These are phyloP conservation scores for Sinocyclocheilus anshuiensis DNA, from an alignment of 2,113 vertebrate species.

Conservation along the genomic window DNA sequence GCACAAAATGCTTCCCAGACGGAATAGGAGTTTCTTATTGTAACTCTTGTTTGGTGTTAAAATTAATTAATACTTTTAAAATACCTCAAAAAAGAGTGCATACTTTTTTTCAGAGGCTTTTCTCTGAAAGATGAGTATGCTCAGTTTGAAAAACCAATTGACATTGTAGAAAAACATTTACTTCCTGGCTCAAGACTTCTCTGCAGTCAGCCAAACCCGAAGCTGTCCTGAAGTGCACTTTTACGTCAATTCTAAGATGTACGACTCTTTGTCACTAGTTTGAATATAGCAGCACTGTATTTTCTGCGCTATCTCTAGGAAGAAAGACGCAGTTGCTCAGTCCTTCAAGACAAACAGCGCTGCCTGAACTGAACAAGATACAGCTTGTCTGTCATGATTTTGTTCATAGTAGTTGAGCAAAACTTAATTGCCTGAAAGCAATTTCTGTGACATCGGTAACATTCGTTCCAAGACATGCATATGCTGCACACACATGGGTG, in stretches of 20 bases:
- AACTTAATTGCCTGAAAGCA: background rate
- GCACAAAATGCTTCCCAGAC: background rate
- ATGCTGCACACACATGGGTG: background rate
- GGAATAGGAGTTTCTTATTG: background rate
- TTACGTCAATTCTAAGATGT: constrained; percentile 7
- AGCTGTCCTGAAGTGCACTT: constrained; percentile 28
- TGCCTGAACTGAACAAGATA: constrained; percentile 35
- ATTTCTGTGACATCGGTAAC: background rate
- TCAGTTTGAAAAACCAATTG: background rate
- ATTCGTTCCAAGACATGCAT: background rate
- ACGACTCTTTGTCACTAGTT: background rate
- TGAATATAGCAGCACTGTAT: background rate
- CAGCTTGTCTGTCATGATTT: constrained; percentile 33
- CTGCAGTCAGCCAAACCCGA: constrained; percentile 10
- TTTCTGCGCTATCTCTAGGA: background rate
- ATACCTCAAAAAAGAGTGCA: background rate
- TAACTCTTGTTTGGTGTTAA: background rate
- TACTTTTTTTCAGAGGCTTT: background rate
- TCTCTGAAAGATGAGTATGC: background rate
- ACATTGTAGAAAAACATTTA: constrained; percentile 6
- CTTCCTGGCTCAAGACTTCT: constrained; percentile 2
- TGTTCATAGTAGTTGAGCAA: constrained; percentile 16
- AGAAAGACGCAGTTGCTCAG: constrained; percentile 14
- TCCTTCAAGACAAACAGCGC: background rate
- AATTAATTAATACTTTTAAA: background rate